Percentiles rank a stretch among this genome's conserved stretches.
Evolutionary conservation across 2,888 invertebrate species (phyloP).

Genomic region (Xanthorhoe designata): DNA sequence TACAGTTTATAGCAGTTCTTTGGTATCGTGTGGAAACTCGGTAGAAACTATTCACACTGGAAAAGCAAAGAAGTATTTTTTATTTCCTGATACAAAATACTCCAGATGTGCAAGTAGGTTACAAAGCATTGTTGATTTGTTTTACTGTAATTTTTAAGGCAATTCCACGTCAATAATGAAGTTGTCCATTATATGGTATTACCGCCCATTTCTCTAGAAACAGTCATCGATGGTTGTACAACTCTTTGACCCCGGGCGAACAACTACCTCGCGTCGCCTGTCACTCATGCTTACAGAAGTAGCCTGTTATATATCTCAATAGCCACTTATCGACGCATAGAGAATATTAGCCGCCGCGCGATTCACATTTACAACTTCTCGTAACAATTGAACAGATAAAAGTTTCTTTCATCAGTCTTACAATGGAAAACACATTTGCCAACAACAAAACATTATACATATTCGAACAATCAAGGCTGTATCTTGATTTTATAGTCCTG

Average conservation of each 20-base stretch:
- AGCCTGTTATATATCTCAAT: conserved; percentile 61
- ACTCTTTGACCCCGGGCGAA: conserved; percentile 56
- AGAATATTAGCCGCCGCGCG: conserved; percentile 49
- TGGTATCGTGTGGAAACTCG: neutral
- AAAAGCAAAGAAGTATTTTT: no score
- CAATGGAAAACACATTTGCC: conserved; percentile 15
- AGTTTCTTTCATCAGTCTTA: conserved; percentile 27
- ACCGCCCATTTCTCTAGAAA: conserved; percentile 61
- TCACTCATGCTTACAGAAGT: conserved; percentile 67
- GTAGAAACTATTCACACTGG: no score
- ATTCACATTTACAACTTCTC: conserved; percentile 40
- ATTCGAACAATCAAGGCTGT: conserved; percentile 37
- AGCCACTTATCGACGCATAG: conserved; percentile 58
- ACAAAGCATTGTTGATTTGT: conserved; percentile 36
- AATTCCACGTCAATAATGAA: conserved; percentile 57
- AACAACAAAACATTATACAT: conserved; percentile 34
- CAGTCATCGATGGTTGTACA: conserved; percentile 61
- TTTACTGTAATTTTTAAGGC: conserved; percentile 38
- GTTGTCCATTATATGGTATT: conserved; percentile 60
- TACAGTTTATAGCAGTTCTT: conserved; percentile 30
- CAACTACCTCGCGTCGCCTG: conserved; percentile 53
- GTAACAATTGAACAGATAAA: conserved; percentile 18
- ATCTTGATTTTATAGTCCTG: conserved; percentile 38
- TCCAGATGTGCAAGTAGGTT: no score
- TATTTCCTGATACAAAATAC: no score